Conservation (phyloP, 2,113 vertebrate genomes). For the Gila orcuttii region DNA sequence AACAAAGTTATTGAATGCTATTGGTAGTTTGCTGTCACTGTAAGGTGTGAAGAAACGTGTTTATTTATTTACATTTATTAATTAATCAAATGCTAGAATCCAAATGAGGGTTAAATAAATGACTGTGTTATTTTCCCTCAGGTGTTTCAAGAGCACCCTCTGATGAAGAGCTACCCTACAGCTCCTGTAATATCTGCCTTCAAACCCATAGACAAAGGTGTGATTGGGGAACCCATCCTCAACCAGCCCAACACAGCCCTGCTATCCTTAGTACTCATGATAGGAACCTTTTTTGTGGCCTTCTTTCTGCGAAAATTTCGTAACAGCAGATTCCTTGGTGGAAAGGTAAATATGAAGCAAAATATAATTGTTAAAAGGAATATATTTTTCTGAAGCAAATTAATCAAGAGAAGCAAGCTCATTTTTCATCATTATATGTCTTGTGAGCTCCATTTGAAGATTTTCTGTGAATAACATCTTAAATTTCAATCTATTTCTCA, state of each 20-base stretch:
- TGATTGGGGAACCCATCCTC: slow-evolving; percentile 60
- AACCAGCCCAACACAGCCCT: slow-evolving; percentile 98
- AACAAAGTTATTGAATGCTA: no score
- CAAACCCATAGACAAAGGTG: slow-evolving; percentile 57
- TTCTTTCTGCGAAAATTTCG: slow-evolving; percentile 97
- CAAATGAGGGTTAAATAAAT: background rate
- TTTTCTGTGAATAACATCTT: background rate
- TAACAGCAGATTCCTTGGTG: slow-evolving; percentile 96
- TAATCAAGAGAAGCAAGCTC: background rate
- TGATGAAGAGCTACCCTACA: slow-evolving; percentile 85
- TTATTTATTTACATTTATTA: background rate
- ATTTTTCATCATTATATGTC: background rate
- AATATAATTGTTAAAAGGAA: background rate
- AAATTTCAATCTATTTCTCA: background rate
- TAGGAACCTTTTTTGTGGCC: slow-evolving; percentile 95
- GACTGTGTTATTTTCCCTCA: slow-evolving; percentile 59
- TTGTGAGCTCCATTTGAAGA: background rate
- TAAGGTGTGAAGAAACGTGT: background rate
- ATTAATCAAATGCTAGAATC: background rate
- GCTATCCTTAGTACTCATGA: slow-evolving; percentile 95
- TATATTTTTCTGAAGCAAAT: background rate
- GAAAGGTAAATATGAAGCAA: slow-evolving; percentile 80
- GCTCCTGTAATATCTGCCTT: slow-evolving; percentile 57
- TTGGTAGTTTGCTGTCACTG: no score
- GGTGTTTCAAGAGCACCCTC: slow-evolving; percentile 94